Percentiles rank a stretch among this genome's conserved stretches.
Evolutionary conservation across 2,888 invertebrate genomes (phyloP).

Genomic region (Amblyteles armatorius): DNA sequence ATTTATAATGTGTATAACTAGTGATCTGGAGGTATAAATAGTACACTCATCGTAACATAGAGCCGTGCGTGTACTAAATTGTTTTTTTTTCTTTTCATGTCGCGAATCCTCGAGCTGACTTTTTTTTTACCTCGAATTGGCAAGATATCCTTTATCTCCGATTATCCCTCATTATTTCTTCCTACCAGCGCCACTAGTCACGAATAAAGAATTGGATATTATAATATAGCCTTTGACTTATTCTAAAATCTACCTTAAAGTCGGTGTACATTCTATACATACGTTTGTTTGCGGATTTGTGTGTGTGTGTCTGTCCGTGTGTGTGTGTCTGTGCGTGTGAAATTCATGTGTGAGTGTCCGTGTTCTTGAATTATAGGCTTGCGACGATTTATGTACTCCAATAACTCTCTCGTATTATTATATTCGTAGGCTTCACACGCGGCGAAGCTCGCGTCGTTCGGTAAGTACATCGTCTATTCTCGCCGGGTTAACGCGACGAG

Average conservation of each 20-base stretch:
- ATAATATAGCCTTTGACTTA: slow-evolving; percentile 73
- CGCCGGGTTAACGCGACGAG: slow-evolving; percentile 5
- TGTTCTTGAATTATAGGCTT: slow-evolving; percentile 43
- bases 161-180: slow-evolving; percentile 52
- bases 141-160: slow-evolving; percentile 52
- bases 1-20: slow-evolving; percentile 68
- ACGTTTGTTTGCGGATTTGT: slow-evolving; percentile 52
- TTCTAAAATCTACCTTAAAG: slow-evolving; percentile 74
- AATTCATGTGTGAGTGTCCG: neutral
- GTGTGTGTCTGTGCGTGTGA: neutral
- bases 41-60: slow-evolving; percentile 80
- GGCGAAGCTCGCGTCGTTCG: slow-evolving; percentile 41
- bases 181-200: slow-evolving; percentile 66
- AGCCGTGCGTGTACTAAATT: slow-evolving; percentile 63
- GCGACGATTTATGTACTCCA: slow-evolving; percentile 49
- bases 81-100: slow-evolving; percentile 23
- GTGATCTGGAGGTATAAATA: slow-evolving; percentile 82
- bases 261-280: slow-evolving; percentile 75
- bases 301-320: slow-evolving; percentile 29
- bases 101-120: slow-evolving; percentile 16
- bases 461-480: slow-evolving; percentile 54
- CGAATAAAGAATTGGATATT: slow-evolving; percentile 67
- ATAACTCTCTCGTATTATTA: slow-evolving; percentile 22
- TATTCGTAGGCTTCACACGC: slow-evolving; percentile 44
- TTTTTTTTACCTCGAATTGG: slow-evolving; percentile 45